Conservation (phyloP, 2,888 invertebrate genomes). For the Diloba caeruleocephala region DNA sequence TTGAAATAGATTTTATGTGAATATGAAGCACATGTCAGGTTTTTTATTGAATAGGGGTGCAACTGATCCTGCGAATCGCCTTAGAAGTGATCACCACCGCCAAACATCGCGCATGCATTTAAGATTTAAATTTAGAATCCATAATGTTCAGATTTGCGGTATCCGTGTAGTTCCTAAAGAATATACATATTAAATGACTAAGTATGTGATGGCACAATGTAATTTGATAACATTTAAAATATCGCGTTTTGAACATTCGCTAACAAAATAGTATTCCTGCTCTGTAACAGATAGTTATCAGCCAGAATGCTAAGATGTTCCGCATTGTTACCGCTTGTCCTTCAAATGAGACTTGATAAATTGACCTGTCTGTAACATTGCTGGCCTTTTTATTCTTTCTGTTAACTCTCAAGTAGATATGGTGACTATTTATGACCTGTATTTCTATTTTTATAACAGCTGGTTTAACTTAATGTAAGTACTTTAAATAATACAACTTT, state of each 20-base stretch:
- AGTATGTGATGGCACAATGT: neutral
- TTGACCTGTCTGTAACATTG: constrained; percentile 49
- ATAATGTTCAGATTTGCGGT: too few species aligned
- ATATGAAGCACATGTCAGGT: too few species aligned
- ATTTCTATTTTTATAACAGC: constrained; percentile 14
- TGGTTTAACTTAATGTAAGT: constrained; percentile 27
- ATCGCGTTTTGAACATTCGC: too few species aligned
- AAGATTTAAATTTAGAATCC: too few species aligned
- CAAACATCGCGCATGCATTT: too few species aligned
- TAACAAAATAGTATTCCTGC: constrained; percentile 30
- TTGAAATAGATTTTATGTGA: too few species aligned
- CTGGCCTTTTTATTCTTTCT: constrained; percentile 54
- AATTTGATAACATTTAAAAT: constrained; percentile 1
- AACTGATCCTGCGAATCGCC: too few species aligned
- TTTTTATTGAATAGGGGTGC: too few species aligned
- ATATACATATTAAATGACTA: neutral
- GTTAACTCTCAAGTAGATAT: constrained; percentile 8
- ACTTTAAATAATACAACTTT: too few species aligned
- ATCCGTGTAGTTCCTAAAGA: too few species aligned
- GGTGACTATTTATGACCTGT: constrained; percentile 9
- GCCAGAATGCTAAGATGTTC: constrained; percentile 53
- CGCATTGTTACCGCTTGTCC: constrained; percentile 52
- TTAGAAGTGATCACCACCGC: too few species aligned
- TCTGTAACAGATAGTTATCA: constrained; percentile 50
- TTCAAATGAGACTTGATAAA: constrained; percentile 53